These are phyloP conservation scores for Anoura caudifer DNA, from an alignment of 2,113 vertebrate species.

Conservation along the genomic window DNA sequence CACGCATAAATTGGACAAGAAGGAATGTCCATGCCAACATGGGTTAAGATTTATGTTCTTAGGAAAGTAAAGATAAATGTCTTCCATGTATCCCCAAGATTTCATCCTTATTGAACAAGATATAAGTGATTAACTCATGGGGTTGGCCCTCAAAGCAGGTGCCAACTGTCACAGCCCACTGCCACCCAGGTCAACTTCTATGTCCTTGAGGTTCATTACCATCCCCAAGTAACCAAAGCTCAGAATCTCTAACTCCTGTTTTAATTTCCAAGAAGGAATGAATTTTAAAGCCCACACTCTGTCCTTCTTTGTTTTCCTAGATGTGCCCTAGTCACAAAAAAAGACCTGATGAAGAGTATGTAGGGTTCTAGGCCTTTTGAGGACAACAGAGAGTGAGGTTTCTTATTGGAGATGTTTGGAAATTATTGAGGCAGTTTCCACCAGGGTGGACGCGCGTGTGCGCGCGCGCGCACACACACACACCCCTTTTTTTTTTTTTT, in stretches of 20 bases:
- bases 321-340: neutral
- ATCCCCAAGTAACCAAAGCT: neutral
- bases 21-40: neutral
- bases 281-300: neutral
- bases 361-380: neutral
- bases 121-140: neutral
- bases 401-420: neutral
- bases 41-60: neutral
- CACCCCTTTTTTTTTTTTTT: too few species aligned
- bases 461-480: too few species aligned
- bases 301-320: neutral
- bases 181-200: neutral
- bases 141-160: neutral
- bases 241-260: neutral
- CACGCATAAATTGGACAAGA: neutral
- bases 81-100: neutral
- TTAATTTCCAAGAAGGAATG: neutral
- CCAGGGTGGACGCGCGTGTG: neutral
- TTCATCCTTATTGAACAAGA: neutral
- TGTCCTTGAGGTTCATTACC: neutral
- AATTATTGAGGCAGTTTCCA: neutral
- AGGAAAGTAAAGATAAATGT: neutral
- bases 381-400: neutral
- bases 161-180: neutral
- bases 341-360: neutral